Percentiles rank a stretch among this genome's conserved stretches.
These are phyloP conservation scores for Clitarchus hookeri DNA, from an alignment of 2,888 invertebrate genomes.

Conservation along the genomic window DNA sequence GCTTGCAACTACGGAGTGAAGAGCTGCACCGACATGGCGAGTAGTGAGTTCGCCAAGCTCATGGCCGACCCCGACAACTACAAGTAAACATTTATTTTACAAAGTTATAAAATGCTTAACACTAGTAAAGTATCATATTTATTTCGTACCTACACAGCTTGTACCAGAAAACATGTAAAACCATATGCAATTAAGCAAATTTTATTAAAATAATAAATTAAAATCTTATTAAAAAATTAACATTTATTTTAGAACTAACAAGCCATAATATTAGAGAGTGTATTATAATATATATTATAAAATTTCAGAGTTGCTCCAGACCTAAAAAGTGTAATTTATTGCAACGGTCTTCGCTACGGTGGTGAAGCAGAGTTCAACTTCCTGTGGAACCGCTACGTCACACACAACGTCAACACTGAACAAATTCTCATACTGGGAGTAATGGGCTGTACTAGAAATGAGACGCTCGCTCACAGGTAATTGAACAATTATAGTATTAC, in stretches of 20 bases:
- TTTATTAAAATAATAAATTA: too few relatives aligned
- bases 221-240: too few relatives aligned
- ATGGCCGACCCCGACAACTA: background rate
- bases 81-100: too few relatives aligned
- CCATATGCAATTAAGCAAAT: too few relatives aligned
- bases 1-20: conserved; percentile 62
- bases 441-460: conserved; percentile 57
- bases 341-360: conserved; percentile 67
- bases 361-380: conserved; percentile 71
- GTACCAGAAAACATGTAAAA: too few relatives aligned
- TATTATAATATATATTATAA: too few relatives aligned
- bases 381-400: conserved; percentile 59
- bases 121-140: too few relatives aligned
- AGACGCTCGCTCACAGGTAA: conserved; percentile 3
- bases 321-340: conserved; percentile 67
- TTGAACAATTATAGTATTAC: too few relatives aligned
- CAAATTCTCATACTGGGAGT: conserved; percentile 64
- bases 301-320: conserved; percentile 60
- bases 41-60: conserved; percentile 40
- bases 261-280: too few relatives aligned
- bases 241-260: too few relatives aligned
- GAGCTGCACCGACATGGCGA: conserved; percentile 58
- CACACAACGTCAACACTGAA: conserved; percentile 57
- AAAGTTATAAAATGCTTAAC: too few relatives aligned
- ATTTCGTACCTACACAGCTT: too few relatives aligned